A percentile compares a stretch with the other conserved stretches of the same genome.
Evolutionary conservation across 2,888 invertebrate species (phyloP).

Genomic region (Drosophila suboccidentalis): DNA sequence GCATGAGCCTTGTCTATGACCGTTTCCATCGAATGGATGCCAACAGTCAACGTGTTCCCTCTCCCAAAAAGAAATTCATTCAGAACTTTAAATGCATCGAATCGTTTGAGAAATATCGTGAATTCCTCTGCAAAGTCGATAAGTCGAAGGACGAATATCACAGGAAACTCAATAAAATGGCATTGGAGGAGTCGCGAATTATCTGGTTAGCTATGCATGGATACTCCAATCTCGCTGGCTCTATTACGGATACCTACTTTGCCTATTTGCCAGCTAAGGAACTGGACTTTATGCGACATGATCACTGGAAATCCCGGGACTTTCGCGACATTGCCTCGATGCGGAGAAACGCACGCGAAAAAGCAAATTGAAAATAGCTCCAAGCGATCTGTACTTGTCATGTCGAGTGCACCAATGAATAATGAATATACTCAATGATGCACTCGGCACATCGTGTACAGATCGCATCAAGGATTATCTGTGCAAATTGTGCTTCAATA

Average conservation of each 20-base stretch:
- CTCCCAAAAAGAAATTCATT: background rate
- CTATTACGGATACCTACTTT: slow-evolving; percentile 43
- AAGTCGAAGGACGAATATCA: slow-evolving; percentile 13
- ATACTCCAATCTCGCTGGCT: slow-evolving; percentile 30
- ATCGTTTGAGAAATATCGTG: slow-evolving; percentile 9
- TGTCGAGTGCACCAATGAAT: slow-evolving; percentile 14
- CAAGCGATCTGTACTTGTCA: background rate
- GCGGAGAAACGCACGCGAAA: background rate
- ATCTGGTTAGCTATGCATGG: slow-evolving; percentile 61
- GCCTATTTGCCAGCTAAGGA: slow-evolving; percentile 59
- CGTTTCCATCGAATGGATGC: background rate
- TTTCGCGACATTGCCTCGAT: slow-evolving; percentile 27
- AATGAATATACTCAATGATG: background rate
- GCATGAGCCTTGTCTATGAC: slow-evolving; percentile 1
- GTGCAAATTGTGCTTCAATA: background rate
- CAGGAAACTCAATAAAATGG: slow-evolving; percentile 32
- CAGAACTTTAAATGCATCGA: background rate
- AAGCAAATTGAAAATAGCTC: background rate
- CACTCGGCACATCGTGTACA: slow-evolving; percentile 18
- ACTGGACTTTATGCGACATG: slow-evolving; percentile 39
- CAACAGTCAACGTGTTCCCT: background rate
- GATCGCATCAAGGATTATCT: background rate
- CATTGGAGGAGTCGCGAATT: slow-evolving; percentile 47
- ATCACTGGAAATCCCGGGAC: slow-evolving; percentile 37
- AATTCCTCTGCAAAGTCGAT: background rate